Percentiles rank a stretch among this genome's conserved stretches.
These are phyloP conservation scores for Bucorvus abyssinicus DNA, from an alignment of 2,797 vertebrate genomes.

Conservation along the genomic window DNA sequence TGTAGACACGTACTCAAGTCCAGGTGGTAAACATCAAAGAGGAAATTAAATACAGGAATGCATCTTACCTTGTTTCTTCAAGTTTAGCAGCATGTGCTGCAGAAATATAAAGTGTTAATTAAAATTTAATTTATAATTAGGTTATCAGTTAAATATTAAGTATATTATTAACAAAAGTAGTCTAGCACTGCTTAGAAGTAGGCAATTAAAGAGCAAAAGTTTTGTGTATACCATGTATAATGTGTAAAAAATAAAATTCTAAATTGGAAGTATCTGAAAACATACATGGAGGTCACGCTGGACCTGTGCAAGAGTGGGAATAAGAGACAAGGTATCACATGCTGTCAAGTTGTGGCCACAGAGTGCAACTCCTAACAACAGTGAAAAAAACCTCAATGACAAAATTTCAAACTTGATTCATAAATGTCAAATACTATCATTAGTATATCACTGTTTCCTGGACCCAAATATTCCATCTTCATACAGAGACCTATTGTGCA, in stretches of 20 bases:
- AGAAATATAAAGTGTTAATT: conserved; percentile 24
- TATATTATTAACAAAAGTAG: not conserved
- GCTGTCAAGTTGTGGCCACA: not conserved
- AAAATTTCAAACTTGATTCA: not conserved
- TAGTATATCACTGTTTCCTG: not conserved
- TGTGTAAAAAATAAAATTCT: not conserved
- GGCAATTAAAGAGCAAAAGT: not conserved
- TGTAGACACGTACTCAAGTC: not conserved
- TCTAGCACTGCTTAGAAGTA: not conserved
- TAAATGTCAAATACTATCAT: not conserved
- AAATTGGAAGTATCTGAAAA: not conserved
- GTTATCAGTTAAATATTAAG: not conserved
- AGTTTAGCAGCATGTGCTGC: conserved; percentile 65
- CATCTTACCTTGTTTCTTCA: conserved; percentile 74
- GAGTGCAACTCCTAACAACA: not conserved
- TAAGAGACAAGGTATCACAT: not conserved
- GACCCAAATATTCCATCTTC: not conserved
- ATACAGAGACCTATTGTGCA: not conserved
- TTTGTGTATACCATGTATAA: not conserved
- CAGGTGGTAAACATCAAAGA: not conserved
- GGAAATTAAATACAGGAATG: not conserved
- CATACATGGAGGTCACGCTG: not conserved
- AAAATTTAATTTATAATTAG: not conserved
- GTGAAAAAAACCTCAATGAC: not conserved
- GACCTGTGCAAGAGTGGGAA: not conserved